Base-by-base conservation (phyloP, 2,113 vertebrate species). In the Holacanthus passer region DNA sequence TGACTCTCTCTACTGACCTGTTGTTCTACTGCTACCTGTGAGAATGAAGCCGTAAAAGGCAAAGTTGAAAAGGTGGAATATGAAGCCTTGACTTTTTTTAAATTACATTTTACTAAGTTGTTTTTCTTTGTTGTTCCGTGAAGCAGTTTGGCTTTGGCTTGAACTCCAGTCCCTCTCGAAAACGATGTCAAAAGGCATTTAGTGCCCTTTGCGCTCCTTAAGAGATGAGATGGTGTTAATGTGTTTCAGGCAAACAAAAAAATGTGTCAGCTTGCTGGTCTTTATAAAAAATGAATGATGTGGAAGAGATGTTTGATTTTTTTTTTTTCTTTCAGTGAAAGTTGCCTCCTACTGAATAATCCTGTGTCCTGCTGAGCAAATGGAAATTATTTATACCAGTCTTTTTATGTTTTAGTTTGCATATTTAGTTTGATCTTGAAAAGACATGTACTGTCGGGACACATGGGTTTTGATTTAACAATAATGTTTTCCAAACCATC, bases 151-250 rank as follows among this genome's bases (percentile, higher is more conserved):
- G 1, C 68, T 79, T 70, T 5, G 50, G 17, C 48, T 71, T 64
- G 2, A 84, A 45, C 22, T 67, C 10, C 0, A 47, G 31, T 37
- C 31, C 16, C 12, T 1, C 1, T 73, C 67, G 22, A 45, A 63
- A 77, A 73, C n/a, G 48, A 19, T 76, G 66, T 75, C 62, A 83
- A 50, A 68, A 64, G 27, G n/a, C 31, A 63, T 60, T 69, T 52
- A 14, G 43, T 67, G 29, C 27, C 22, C 17, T 68, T 63, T 86
- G 43, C 77, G 41, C 71, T 64, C 37, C 27, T 60, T 0, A n/a
- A 35, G 60, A 74, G 9, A 85, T 24, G 39, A 52, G 41, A 63
- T 31, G 0, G 11, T 48, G 27, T 71, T 79, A 52, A 56, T 73
- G 55, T 65, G 16, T 81, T 65, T 48, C 14, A 52, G 9, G 17